Evolutionary conservation across 2,113 vertebrate genomes (phyloP), one percentile per base, ranked within the genome.

Genomic region (Cololabis saira): DNA sequence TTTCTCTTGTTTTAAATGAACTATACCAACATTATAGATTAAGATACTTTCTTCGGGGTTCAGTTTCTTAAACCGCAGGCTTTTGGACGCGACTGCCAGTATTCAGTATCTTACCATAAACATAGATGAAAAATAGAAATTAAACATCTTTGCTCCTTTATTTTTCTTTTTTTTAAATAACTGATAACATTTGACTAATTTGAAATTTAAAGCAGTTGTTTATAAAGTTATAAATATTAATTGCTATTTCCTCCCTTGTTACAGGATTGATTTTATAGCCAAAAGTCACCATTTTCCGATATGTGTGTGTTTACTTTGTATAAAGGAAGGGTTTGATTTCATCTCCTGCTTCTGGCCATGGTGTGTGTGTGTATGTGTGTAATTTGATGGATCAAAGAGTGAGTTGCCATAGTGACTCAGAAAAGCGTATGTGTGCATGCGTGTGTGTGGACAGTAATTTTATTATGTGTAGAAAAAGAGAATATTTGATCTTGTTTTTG

Each of bases 331-430:
- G 51, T 40, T 55, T 59, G 22, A 78, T 76, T 84, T 67, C 65
- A 50, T 67, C 41, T 55, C 74, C 61, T 17, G 13, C 22, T 57
- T 61, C 30, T 33, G 19, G 18, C 66, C 43, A 4, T 24, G 12
- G 21, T 8, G 15, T 52, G 50, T 52, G 1, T 16, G 22, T 54
- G 56, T 56, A 49, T 62, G n/a, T 30, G 40, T 4, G 17, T 70
- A 16, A 56, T 78, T 63, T 63, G 71, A 61, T 67, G 62, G 73
- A 72, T 81, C 54, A 71, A 21, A 60, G 61, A 40, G 59, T 61
- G 22, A 37, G 58, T 88, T 81, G 61, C 73, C 54, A 74, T 78
- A 77, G 71, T 59, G 63, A 88, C 54, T 40, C 33, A 18, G 30
- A 55, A 61, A 65, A 16, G 47, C 48, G 50, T 64, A 18, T 68